These are phyloP conservation scores for Xestoiulus laeticollis DNA, from an alignment of 2,888 invertebrate genomes.

Conservation along the genomic window DNA sequence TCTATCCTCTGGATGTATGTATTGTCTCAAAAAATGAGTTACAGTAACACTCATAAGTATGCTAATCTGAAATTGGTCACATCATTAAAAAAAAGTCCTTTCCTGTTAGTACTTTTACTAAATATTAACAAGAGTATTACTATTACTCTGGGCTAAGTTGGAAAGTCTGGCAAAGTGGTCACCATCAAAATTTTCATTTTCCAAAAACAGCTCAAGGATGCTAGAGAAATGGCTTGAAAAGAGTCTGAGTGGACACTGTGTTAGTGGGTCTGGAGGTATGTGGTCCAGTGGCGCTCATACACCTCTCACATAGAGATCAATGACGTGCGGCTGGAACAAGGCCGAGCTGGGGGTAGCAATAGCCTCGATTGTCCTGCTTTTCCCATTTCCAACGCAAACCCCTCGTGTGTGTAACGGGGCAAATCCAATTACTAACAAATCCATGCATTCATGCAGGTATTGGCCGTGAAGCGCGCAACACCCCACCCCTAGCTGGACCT, in stretches of 20 bases:
- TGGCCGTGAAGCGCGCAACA: constrained; percentile 50
- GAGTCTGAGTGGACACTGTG: background rate
- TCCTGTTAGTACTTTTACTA: no score
- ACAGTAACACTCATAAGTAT: no score
- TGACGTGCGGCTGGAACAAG: constrained; percentile 52
- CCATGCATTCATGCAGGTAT: constrained; percentile 42
- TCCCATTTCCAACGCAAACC: constrained; percentile 39
- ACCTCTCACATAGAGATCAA: constrained; percentile 52
- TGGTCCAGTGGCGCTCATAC: constrained; percentile 39
- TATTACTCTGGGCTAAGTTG: background rate
- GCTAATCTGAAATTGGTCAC: no score
- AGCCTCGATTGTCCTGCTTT: constrained; percentile 55
- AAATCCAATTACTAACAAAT: constrained; percentile 30
- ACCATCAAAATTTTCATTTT: background rate
- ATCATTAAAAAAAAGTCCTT: no score
- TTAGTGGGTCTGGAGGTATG: constrained; percentile 36
- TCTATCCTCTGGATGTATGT: no score
- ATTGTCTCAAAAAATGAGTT: no score
- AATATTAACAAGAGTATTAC: no score
- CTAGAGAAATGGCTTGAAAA: background rate
- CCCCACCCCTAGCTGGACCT: constrained; percentile 40
- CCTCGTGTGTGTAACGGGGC: constrained; percentile 42
- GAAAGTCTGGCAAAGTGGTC: background rate
- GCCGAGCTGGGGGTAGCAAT: constrained; percentile 52
- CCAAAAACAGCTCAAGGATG: background rate